phyloP scores from a whole-genome alignment of 2,797 vertebrate genomes.

The Cephalopachus bancanus region DNA sequence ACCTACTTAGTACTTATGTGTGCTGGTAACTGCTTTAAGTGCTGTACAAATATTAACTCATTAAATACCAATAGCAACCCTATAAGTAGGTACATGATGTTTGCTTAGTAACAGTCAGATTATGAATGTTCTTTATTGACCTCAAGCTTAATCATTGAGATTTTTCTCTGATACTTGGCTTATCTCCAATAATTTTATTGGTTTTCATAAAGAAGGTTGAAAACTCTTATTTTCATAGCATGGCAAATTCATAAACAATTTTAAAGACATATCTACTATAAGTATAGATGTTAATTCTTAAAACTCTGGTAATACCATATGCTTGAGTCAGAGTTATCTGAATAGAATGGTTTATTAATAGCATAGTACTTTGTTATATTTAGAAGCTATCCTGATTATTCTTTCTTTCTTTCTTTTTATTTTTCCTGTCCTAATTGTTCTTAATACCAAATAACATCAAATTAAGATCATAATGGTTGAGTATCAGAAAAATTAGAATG shows the following conservation, averaged over 20 bases:
- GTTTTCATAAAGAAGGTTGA: background rate
- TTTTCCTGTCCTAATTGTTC: too few species aligned
- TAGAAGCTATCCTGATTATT: background rate
- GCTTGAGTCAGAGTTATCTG: background rate
- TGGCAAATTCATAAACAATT: background rate
- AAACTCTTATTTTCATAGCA: constrained; percentile 11
- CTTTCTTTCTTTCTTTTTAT: too few species aligned
- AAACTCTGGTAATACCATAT: background rate
- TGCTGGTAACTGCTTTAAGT: background rate
- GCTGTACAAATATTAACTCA: background rate
- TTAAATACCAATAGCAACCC: background rate
- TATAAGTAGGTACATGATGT: background rate
- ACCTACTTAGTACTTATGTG: background rate
- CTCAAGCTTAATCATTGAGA: constrained; percentile 10
- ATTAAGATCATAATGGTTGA: background rate
- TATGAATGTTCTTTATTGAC: background rate
- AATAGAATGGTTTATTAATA: background rate
- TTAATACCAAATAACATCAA: background rate
- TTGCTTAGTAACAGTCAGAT: background rate
- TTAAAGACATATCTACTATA: background rate
- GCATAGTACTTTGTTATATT: background rate
- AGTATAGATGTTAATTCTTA: background rate
- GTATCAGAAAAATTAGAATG: background rate
- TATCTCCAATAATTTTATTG: background rate
- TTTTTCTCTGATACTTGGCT: background rate